Conservation (phyloP, 2,113 vertebrate species). For the Edolisoma coerulescens region DNA sequence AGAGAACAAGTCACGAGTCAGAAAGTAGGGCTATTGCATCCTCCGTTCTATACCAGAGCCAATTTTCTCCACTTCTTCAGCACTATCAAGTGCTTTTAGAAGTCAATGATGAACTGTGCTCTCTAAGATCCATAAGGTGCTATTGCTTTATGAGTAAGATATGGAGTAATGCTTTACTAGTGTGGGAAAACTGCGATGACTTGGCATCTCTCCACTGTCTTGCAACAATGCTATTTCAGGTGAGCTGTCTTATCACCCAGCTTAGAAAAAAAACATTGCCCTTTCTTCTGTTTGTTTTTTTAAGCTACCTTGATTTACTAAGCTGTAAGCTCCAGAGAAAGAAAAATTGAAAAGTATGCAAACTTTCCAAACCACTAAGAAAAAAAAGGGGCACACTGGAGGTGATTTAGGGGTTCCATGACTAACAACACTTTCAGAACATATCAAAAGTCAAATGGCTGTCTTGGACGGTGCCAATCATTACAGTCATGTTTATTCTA, state of each 20-base stretch:
- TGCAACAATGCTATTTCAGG: neutral
- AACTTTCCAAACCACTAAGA: neutral
- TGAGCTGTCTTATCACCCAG: neutral
- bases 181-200: neutral
- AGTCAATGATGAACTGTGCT: fast-evolving
- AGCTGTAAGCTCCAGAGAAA: neutral
- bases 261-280: neutral
- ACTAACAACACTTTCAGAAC: neutral
- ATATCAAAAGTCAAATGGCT: neutral
- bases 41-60: neutral
- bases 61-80: neutral
- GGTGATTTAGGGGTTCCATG: neutral
- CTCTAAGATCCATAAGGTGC: neutral
- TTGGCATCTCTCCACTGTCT: neutral
- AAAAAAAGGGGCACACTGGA: neutral
- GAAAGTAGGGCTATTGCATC: neutral
- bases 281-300: neutral
- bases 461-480: neutral
- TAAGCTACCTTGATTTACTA: neutral
- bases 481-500: neutral
- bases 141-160: neutral
- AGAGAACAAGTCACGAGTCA: neutral
- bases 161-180: neutral
- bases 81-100: neutral
- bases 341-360: neutral